These are phyloP conservation scores for Alligator sinensis DNA, from an alignment of 2,113 vertebrate genomes.

Conservation along the genomic window DNA sequence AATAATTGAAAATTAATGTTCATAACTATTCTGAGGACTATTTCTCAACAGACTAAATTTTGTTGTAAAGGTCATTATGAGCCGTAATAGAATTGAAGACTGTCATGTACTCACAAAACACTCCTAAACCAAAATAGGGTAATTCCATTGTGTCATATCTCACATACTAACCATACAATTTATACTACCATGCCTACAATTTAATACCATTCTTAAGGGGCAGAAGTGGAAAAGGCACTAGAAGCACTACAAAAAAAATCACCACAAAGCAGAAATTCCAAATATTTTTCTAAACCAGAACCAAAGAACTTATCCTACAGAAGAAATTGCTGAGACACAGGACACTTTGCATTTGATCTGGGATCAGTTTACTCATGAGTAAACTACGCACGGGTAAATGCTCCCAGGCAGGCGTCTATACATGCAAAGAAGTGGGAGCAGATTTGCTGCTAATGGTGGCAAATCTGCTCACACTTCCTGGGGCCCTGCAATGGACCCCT, in stretches of 20 bases:
- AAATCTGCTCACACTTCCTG: too few relatives aligned
- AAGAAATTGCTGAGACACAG: background rate
- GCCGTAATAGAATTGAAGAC: background rate
- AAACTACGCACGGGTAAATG: too few relatives aligned
- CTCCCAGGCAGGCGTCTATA: too few relatives aligned
- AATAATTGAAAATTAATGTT: slow-evolving; percentile 25
- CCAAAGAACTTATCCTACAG: background rate
- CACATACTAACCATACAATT: background rate
- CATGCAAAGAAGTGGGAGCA: too few relatives aligned
- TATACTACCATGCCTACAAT: background rate
- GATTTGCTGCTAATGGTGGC: too few relatives aligned
- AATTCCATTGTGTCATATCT: background rate
- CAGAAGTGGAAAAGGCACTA: slow-evolving; percentile 9
- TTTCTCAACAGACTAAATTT: slow-evolving; percentile 31
- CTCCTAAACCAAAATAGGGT: background rate
- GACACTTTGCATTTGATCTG: too few relatives aligned
- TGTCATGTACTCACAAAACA: background rate
- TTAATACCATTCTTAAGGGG: background rate
- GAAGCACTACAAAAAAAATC: slow-evolving; percentile 9
- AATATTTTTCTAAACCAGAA: background rate
- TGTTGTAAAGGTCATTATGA: slow-evolving; percentile 1
- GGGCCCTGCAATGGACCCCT: too few relatives aligned
- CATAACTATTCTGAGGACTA: slow-evolving; percentile 11
- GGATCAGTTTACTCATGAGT: too few relatives aligned
- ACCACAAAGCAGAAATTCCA: background rate